phyloP scores from a whole-genome alignment of 2,888 invertebrate species.

The Leptarthrus brevirostris region DNA sequence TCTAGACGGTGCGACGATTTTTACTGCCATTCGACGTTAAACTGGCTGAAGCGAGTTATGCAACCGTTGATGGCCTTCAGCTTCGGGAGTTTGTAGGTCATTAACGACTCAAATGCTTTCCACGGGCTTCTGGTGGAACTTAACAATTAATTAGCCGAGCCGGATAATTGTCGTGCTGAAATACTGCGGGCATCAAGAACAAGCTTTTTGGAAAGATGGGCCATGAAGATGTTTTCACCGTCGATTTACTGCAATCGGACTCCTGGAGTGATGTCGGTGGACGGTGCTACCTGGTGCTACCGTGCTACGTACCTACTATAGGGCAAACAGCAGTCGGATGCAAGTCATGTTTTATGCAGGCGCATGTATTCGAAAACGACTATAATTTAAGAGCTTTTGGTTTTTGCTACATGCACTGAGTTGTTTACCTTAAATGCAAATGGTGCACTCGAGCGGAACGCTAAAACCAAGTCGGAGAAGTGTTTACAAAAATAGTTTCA shows the following conservation, averaged over 20 bases:
- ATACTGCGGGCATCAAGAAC: no score
- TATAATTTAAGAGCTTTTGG: slow-evolving; percentile 37
- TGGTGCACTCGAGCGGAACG: slow-evolving; percentile 31
- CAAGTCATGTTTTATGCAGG: slow-evolving; percentile 21
- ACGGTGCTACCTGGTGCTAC: neutral
- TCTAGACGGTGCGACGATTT: slow-evolving; percentile 38
- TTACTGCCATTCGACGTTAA: slow-evolving; percentile 23
- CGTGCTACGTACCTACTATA: no score
- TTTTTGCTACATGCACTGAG: slow-evolving; percentile 1
- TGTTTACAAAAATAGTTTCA: slow-evolving; percentile 23
- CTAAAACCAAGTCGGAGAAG: neutral
- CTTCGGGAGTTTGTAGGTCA: slow-evolving; percentile 26
- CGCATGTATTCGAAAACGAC: slow-evolving; percentile 19
- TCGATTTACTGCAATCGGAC: neutral
- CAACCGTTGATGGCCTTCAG: slow-evolving; percentile 32
- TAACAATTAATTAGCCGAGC: neutral
- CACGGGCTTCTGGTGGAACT: neutral
- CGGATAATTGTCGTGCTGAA: no score
- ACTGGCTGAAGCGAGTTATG: slow-evolving; percentile 20
- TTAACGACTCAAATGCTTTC: neutral
- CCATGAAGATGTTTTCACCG: no score
- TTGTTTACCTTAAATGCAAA: slow-evolving; percentile 42
- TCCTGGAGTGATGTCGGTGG: no score
- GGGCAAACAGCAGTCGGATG: slow-evolving; percentile 5
- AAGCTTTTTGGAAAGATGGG: no score